These are phyloP conservation scores for Lasius fuliginosus DNA, from an alignment of 2,888 invertebrate species.

Conservation along the genomic window DNA sequence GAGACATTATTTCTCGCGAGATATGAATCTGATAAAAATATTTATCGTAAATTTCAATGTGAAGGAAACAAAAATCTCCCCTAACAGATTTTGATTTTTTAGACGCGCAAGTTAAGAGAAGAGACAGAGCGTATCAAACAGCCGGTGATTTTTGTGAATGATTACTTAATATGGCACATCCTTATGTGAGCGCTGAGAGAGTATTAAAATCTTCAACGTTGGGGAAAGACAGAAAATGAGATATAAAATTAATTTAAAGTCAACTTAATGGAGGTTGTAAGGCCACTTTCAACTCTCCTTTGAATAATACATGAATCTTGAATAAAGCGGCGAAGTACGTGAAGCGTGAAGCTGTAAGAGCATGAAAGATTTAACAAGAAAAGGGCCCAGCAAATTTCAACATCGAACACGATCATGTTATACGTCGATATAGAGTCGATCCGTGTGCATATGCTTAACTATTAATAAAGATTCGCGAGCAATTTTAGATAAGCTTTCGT, in stretches of 20 bases:
- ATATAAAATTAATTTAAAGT: constrained; percentile 54
- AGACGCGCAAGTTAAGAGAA: neutral
- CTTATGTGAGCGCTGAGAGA: neutral
- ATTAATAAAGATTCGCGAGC: neutral
- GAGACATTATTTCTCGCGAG: constrained; percentile 14
- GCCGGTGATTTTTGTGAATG: constrained; percentile 14
- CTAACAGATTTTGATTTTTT: neutral
- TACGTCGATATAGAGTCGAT: neutral
- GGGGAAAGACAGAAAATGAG: constrained; percentile 28
- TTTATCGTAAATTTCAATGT: neutral
- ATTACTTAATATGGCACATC: constrained; percentile 14
- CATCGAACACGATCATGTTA: neutral
- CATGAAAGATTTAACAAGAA: constrained; percentile 41
- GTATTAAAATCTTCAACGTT: neutral
- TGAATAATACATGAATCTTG: constrained; percentile 52
- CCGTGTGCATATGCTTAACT: neutral
- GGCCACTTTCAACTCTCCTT: constrained; percentile 38
- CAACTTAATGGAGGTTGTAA: constrained; percentile 38
- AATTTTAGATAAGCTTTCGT: neutral
- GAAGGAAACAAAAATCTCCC: neutral
- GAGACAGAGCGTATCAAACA: neutral
- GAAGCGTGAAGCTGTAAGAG: constrained; percentile 36
- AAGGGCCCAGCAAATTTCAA: constrained; percentile 23
- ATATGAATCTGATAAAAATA: neutral
- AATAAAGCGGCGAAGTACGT: constrained; percentile 42